phyloP scores from a whole-genome alignment of 1,140 invertebrate species.

The Apis florea region DNA sequence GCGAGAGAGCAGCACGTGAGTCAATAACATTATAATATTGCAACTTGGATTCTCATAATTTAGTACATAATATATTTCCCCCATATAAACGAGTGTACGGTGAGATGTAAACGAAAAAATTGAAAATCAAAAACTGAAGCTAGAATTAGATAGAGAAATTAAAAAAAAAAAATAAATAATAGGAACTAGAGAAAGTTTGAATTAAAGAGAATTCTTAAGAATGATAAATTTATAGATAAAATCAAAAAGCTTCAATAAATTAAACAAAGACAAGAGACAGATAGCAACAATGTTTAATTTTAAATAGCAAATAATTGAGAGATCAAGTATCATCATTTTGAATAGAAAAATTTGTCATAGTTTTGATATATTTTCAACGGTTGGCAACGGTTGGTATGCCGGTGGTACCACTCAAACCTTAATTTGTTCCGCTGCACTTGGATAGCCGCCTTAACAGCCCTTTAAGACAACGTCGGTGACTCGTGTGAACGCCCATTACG shows the following conservation, averaged over 20 bases:
- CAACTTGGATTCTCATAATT: not conserved
- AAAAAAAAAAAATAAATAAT: too few species aligned
- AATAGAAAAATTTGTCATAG: not conserved
- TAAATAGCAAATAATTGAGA: fast-evolving
- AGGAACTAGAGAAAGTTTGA: too few species aligned
- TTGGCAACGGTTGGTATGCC: constrained; percentile 21
- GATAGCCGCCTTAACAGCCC: constrained; percentile 55
- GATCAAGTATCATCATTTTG: not conserved
- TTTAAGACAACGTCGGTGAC: constrained; percentile 59
- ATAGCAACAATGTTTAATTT: not conserved
- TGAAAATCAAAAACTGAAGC: too few species aligned
- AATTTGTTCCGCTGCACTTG: constrained; percentile 52
- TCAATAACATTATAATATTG: not conserved
- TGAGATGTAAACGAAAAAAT: too few species aligned
- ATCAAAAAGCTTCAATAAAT: too few species aligned
- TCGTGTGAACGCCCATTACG: constrained; percentile 59
- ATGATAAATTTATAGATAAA: too few species aligned
- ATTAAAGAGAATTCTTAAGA: too few species aligned
- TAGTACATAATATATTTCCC: not conserved
- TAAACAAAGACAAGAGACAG: too few species aligned
- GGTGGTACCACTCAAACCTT: constrained; percentile 44
- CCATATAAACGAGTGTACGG: not conserved
- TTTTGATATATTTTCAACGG: constrained; percentile 29
- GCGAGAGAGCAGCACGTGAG: not conserved
- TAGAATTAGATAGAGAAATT: too few species aligned